phyloP scores from a whole-genome alignment of 2,797 vertebrate species.

The Tokudaia tokunoshimensis region DNA sequence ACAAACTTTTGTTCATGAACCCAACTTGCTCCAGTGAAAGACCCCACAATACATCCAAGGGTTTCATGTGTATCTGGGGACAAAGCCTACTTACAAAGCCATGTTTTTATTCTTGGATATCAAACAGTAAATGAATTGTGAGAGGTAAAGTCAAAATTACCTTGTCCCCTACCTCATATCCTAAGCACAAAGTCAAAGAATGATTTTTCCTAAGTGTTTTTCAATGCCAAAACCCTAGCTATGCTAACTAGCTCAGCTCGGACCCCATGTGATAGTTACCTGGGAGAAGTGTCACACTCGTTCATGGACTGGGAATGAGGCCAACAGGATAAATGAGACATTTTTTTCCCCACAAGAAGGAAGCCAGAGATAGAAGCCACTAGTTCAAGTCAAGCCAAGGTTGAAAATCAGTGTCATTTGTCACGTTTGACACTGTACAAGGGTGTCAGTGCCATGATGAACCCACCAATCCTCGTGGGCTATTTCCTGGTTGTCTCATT shows the following conservation, averaged over 20 bases:
- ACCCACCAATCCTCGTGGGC: neutral
- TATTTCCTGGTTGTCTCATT: constrained; percentile 60
- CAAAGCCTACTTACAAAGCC: neutral
- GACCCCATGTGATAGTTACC: constrained; percentile 50
- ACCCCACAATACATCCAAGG: neutral
- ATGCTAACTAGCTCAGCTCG: neutral
- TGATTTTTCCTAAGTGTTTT: neutral
- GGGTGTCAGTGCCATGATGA: neutral
- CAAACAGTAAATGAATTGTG: neutral
- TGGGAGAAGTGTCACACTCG: constrained; percentile 21
- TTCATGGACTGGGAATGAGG: constrained; percentile 34
- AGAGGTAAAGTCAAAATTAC: neutral
- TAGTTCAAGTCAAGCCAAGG: constrained; percentile 59
- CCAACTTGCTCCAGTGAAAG: neutral
- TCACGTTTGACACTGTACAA: neutral
- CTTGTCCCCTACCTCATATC: neutral
- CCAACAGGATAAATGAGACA: constrained; percentile 55
- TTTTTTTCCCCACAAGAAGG: constrained; percentile 19
- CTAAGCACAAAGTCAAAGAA: neutral
- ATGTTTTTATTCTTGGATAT: neutral
- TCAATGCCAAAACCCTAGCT: neutral
- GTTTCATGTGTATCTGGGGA: neutral
- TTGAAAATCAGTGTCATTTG: constrained; percentile 48
- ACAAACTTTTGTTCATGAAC: neutral
- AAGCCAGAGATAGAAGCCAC: constrained; percentile 61